These are phyloP conservation scores for Didymodactylos carnosus DNA, from an alignment of 2,888 invertebrate species.

Conservation along the genomic window DNA sequence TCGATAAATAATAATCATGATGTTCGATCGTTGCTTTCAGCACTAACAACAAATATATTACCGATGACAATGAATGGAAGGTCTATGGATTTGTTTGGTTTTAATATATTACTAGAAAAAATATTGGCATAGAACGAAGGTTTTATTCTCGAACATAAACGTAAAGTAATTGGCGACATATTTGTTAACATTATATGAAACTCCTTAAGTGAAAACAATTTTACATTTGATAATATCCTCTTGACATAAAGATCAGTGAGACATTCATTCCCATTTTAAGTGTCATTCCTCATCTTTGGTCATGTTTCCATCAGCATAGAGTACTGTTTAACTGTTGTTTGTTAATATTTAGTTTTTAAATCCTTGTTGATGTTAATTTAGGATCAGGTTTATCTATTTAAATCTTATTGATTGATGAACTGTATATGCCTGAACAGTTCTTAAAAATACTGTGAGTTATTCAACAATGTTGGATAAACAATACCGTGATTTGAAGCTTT, in stretches of 20 bases:
- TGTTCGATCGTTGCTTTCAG: no score
- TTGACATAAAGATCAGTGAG: slow-evolving; percentile 52
- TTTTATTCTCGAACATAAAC: slow-evolving; percentile 86
- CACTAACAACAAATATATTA: neutral
- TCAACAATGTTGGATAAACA: slow-evolving; percentile 49
- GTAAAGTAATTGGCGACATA: slow-evolving; percentile 93
- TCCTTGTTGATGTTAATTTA: no score
- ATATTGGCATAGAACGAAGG: slow-evolving; percentile 51
- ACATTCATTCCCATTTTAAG: no score
- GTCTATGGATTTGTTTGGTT: neutral
- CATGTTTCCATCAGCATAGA: no score
- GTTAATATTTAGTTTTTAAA: no score
- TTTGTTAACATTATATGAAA: slow-evolving; percentile 54
- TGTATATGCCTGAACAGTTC: slow-evolving; percentile 44
- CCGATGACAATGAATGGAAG: no score
- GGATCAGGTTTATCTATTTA: slow-evolving; percentile 88
- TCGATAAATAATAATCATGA: no score
- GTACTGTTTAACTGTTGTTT: no score
- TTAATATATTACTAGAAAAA: neutral
- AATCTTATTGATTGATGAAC: slow-evolving; percentile 80
- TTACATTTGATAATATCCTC: neutral
- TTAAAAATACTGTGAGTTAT: slow-evolving; percentile 57
- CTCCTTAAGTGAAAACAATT: neutral
- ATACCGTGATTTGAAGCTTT: no score
- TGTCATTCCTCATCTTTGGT: no score